Evolutionary conservation across 37 sponge, comb jelly and placozoan genomes (phyloP).

Genomic region (Dysidea cf. avara): DNA sequence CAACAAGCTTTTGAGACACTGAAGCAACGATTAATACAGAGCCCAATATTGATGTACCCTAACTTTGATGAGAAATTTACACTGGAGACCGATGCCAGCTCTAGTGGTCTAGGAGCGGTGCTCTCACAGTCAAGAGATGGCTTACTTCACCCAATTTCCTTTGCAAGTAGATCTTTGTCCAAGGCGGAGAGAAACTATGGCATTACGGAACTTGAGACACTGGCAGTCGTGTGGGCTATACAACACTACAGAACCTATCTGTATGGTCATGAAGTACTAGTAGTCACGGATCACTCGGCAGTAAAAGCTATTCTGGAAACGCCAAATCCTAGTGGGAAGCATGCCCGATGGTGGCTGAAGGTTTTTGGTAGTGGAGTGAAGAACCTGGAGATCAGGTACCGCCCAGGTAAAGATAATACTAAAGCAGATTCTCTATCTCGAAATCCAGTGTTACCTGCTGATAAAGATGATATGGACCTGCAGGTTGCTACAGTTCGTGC

Average conservation of each 20-base stretch:
- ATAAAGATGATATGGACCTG: background rate
- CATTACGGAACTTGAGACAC: constrained; percentile 45
- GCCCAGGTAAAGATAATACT: constrained; percentile 29
- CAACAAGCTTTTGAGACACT: no score
- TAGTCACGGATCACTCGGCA: constrained; percentile 29
- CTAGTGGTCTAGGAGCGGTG: constrained; percentile 11
- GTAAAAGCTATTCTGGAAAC: constrained; percentile 36
- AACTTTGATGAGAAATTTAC: no score
- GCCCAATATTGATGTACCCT: no score
- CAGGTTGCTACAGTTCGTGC: background rate
- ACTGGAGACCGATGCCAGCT: constrained; percentile 35
- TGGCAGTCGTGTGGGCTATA: constrained; percentile 45
- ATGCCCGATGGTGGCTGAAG: constrained; percentile 36
- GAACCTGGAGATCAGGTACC: constrained; percentile 10
- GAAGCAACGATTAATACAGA: no score
- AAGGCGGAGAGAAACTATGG: no score
- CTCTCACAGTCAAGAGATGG: constrained; percentile 8
- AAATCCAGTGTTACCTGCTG: constrained; percentile 6
- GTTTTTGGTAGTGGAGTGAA: constrained; percentile 19
- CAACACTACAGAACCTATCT: constrained; percentile 11
- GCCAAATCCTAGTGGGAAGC: constrained; percentile 22
- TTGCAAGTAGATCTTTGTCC: constrained; percentile 27
- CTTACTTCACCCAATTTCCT: constrained; percentile 18
- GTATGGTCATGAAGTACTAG: constrained; percentile 16
- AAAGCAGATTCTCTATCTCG: constrained; percentile 37